These are phyloP conservation scores for Anastrepha ludens DNA, from an alignment of 1,140 invertebrate genomes.

Conservation along the genomic window DNA sequence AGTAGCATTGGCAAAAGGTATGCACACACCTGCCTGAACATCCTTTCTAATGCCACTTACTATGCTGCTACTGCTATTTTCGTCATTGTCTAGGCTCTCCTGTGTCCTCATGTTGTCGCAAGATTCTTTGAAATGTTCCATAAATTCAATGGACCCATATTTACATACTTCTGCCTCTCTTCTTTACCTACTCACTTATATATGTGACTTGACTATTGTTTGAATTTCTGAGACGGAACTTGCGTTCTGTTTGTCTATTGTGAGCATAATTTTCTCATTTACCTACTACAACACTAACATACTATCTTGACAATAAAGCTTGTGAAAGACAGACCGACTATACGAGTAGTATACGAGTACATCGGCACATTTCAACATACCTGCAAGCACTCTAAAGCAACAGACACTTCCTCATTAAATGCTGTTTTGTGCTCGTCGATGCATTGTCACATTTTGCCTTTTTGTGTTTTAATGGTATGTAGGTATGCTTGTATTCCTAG, in stretches of 20 bases:
- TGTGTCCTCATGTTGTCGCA: background rate
- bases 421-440: background rate
- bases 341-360: no score
- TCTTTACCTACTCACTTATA: background rate
- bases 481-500: background rate
- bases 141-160: conserved; percentile 7
- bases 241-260: conserved; percentile 9
- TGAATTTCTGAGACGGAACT: background rate
- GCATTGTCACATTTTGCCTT: background rate
- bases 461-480: background rate
- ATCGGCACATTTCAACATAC: no score
- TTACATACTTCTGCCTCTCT: background rate
- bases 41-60: background rate
- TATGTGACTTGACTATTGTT: conserved; percentile 16
- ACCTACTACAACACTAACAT: background rate
- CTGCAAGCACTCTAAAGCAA: background rate
- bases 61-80: background rate
- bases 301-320: background rate
- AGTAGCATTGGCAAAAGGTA: background rate
- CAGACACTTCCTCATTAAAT: background rate
- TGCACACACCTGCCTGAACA: background rate
- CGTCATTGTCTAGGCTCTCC: background rate
- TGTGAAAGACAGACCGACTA: background rate
- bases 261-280: conserved; percentile 16
- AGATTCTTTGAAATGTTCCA: conserved; percentile 2